Percentiles rank a stretch among this genome's conserved stretches.
phyloP scores from a whole-genome alignment of 2,888 invertebrate species.

The Peribatodes rhomboidaria region DNA sequence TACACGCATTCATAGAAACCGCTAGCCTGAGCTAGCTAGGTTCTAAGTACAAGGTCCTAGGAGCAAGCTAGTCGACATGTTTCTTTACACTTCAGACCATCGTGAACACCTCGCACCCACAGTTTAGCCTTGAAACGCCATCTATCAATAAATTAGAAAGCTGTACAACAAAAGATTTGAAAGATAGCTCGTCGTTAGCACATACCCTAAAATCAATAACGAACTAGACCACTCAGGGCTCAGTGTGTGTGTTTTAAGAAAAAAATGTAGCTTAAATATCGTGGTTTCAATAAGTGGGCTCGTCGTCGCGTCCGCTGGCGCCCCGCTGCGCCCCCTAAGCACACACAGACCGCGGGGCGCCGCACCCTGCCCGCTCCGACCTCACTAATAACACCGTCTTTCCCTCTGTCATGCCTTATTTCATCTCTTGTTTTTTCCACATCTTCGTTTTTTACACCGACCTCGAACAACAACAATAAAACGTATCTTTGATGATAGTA shows the following conservation, averaged over 20 bases:
- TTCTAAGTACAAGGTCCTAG: no score
- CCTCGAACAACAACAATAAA: slow-evolving; percentile 82
- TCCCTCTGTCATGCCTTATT: slow-evolving; percentile 83
- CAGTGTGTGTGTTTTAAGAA: slow-evolving; percentile 77
- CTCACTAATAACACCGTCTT: slow-evolving; percentile 83
- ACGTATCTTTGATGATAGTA: slow-evolving; percentile 83
- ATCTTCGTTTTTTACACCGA: slow-evolving; percentile 74
- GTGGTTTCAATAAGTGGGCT: slow-evolving; percentile 80
- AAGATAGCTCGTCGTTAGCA: slow-evolving; percentile 32
- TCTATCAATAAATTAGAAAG: slow-evolving; percentile 16
- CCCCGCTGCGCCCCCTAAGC: slow-evolving; percentile 77
- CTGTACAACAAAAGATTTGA: slow-evolving; percentile 20
- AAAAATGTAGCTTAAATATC: slow-evolving; percentile 79
- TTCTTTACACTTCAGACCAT: no score
- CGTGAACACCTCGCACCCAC: no score
- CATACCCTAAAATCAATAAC: slow-evolving; percentile 67
- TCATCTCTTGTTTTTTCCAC: slow-evolving; percentile 81
- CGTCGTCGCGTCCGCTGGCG: slow-evolving; percentile 59
- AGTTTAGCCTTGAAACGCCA: slow-evolving; percentile 12
- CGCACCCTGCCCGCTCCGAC: slow-evolving; percentile 68
- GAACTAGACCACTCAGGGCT: slow-evolving; percentile 61
- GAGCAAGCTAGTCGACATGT: neutral
- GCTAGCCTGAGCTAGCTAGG: neutral
- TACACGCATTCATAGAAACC: no score
- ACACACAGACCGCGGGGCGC: slow-evolving; percentile 86